A percentile compares a stretch with the other conserved stretches of the same genome.
Conservation (phyloP, 1,140 invertebrate genomes). For the Euwallacea fornicatus region DNA sequence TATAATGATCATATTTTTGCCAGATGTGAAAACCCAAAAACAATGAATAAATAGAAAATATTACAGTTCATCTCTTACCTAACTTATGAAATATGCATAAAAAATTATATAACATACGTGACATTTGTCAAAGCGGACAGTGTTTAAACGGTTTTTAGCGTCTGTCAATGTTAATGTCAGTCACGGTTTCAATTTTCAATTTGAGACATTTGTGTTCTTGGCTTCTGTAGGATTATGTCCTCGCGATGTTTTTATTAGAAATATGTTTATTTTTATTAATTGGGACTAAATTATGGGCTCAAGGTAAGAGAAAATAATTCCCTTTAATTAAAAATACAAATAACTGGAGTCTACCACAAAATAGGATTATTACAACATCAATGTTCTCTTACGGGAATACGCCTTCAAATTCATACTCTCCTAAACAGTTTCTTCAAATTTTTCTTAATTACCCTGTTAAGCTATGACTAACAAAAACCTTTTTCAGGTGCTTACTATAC, state of each 20-base stretch:
- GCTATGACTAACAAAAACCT: neutral
- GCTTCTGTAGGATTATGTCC: conserved; percentile 33
- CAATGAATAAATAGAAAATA: too few relatives aligned
- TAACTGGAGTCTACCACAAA: neutral
- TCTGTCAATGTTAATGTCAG: too few relatives aligned
- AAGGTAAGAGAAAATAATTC: conserved; percentile 22
- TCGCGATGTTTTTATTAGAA: conserved; percentile 39
- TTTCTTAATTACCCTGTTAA: neutral
- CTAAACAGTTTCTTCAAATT: conserved; percentile 1
- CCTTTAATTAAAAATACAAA: neutral
- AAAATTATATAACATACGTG: too few relatives aligned
- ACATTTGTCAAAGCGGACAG: too few relatives aligned
- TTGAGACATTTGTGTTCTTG: neutral
- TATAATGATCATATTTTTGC: too few relatives aligned
- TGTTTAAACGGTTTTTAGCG: too few relatives aligned
- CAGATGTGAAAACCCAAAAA: too few relatives aligned
- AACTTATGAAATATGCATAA: too few relatives aligned
- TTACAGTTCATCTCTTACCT: too few relatives aligned
- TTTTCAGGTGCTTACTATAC: conserved; percentile 54
- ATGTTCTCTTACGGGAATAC: neutral
- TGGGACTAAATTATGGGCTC: conserved; percentile 18
- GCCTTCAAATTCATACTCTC: conserved; percentile 4
- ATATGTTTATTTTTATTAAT: conserved; percentile 42
- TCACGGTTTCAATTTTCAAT: too few relatives aligned
- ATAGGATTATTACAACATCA: neutral